Base-by-base conservation (phyloP, 2,888 invertebrate species). In the Synergus itoensis region DNA sequence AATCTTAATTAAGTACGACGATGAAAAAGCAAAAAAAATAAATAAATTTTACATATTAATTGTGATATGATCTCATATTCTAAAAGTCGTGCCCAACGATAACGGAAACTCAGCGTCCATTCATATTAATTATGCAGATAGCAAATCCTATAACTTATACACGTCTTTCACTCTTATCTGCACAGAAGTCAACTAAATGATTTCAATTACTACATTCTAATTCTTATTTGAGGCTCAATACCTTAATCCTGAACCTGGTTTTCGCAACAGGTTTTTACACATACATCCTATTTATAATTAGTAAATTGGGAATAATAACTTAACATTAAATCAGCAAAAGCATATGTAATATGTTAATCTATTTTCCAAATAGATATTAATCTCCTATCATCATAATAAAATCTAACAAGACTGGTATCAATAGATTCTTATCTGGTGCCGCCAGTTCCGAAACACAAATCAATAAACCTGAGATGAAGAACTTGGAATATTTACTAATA, bases 121-220 rank as follows among this genome's bases (percentile, higher is more conserved):
- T 67, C 14, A 16, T 73, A 73, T 73, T 36, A 73, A 57, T 73
- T 48, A 73, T 73, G 53, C 40, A 73, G 73, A 73, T 53, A 73
- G 36, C 40, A 73, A 73, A 53, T 57, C 36, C 36, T 73, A 73
- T 53, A 40, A n/a, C 53, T 73, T 11, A 28, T 53, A 73, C 4
- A n/a, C 48, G 73, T 73, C 53, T 73, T 53, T 73, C 16, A 73
- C 21, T 53, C 14, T 8, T 73, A 53, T 73, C 73, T 36, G 1
- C 40, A 73, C 53, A 53, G n/a, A 73, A n/a, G 73, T 40, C 53
- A 53, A 28, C 53, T 53, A 73, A 73, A 73, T 48, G 48, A 53
- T 73, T 73, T 60, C 53, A 73, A 53, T 73, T 53, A 53, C 73
- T 53, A 53, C 73, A 12, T 69, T 73, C n/a, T 53, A 53, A 48